phyloP scores from a whole-genome alignment of 2,113 vertebrate species.

The Sinocyclocheilus grahami region DNA sequence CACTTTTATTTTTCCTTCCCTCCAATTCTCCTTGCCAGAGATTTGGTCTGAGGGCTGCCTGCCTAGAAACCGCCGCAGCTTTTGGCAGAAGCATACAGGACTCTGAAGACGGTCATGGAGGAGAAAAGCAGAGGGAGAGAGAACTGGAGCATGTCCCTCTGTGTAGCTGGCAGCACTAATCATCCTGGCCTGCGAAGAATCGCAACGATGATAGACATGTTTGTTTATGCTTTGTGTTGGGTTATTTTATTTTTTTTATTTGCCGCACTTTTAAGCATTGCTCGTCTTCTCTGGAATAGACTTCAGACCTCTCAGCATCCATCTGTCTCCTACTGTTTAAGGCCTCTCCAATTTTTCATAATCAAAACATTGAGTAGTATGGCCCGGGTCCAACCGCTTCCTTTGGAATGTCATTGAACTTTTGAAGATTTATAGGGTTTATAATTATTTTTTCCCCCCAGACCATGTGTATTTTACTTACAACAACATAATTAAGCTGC shows the following conservation, averaged over 20 bases:
- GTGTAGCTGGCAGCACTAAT: slow-evolving; percentile 42
- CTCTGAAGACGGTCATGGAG: slow-evolving; percentile 41
- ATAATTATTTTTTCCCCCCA: background rate
- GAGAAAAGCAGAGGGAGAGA: slow-evolving; percentile 25
- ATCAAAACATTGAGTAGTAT: slow-evolving; percentile 16
- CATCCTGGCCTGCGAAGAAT: slow-evolving; percentile 24
- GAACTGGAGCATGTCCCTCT: slow-evolving; percentile 49
- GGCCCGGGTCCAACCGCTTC: slow-evolving; percentile 5
- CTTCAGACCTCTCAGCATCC: slow-evolving; percentile 20
- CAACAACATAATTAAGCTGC: slow-evolving; percentile 13
- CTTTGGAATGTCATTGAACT: slow-evolving; percentile 30
- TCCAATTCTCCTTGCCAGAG: slow-evolving; percentile 53
- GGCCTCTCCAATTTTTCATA: slow-evolving; percentile 28
- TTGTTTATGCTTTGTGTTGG: slow-evolving; percentile 38
- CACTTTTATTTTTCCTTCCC: slow-evolving; percentile 50
- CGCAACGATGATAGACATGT: slow-evolving; percentile 10
- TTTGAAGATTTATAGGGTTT: slow-evolving; percentile 10
- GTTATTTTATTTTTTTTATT: slow-evolving; percentile 17
- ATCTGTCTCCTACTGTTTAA: slow-evolving; percentile 33
- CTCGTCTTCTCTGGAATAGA: background rate
- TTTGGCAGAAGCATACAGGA: slow-evolving; percentile 46
- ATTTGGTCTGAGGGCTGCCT: slow-evolving; percentile 51
- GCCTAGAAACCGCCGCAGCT: slow-evolving; percentile 53
- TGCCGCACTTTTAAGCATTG: background rate
- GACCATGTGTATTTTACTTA: slow-evolving; percentile 32